Evolutionary conservation across 2,113 vertebrate genomes (phyloP).

Genomic region (Hypanus sabinus): DNA sequence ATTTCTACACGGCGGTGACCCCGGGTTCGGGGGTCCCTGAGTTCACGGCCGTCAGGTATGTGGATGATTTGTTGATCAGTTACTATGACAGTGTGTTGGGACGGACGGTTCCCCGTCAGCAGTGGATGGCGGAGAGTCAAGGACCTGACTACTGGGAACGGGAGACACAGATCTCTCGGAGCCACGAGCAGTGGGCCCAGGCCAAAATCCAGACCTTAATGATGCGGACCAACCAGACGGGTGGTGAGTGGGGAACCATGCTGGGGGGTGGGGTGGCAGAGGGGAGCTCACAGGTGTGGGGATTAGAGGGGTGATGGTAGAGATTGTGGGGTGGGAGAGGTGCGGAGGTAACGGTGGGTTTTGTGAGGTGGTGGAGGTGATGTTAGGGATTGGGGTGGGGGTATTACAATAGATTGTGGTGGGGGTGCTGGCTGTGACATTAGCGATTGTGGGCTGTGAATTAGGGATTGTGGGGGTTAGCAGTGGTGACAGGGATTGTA

Average conservation of each 20-base stretch:
- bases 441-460: too few relatives aligned
- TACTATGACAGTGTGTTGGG: conserved; percentile 46
- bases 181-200: conserved; percentile 55
- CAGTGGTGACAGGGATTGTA: too few relatives aligned
- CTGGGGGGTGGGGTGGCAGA: too few relatives aligned
- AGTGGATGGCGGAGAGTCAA: conserved; percentile 48
- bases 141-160: conserved; percentile 43
- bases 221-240: conserved; percentile 41
- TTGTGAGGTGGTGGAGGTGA: too few relatives aligned
- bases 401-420: too few relatives aligned
- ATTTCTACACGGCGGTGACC: neutral
- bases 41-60: conserved; percentile 53
- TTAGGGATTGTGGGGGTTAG: too few relatives aligned
- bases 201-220: conserved; percentile 52
- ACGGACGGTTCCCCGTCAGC: conserved; percentile 42
- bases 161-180: conserved; percentile 50
- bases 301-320: too few relatives aligned
- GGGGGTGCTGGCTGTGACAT: too few relatives aligned
- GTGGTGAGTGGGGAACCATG: neutral
- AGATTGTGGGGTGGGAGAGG: too few relatives aligned
- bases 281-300: too few relatives aligned
- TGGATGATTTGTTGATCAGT: conserved; percentile 52
- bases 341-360: too few relatives aligned
- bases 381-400: too few relatives aligned
- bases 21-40: conserved; percentile 41